Evolutionary conservation across 2,113 vertebrate species (phyloP), one percentile per base, ranked within the genome.

Genomic region (Eubucco bourcierii): DNA sequence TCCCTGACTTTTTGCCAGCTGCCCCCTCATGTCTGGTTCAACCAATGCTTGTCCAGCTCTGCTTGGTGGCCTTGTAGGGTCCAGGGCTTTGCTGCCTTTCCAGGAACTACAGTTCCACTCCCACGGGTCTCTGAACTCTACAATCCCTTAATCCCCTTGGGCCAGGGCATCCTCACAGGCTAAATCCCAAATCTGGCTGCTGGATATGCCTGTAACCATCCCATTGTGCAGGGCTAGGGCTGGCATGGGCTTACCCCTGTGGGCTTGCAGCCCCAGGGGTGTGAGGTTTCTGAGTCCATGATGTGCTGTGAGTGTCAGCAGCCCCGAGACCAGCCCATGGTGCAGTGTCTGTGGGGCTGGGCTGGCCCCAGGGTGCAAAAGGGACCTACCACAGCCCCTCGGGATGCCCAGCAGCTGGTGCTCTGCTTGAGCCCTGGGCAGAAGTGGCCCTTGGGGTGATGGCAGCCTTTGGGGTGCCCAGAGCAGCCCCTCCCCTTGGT

Each of bases 1-100:
- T 67, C 56, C 77, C 50, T 88, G 91, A 37, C 74, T 75, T 92
- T 93, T 72, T 87, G 93, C 91, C 91, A 90, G 87, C 90, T 50
- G 71, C 78, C 78, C 94, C 44, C 67, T 87, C 84, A 90, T 76
- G 92, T 65, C 61, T 1, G 0, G 65, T 61, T 93, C 93, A 86
- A 90, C 96, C 96, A 95, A 96, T 95, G 92, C 65, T 91, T 17
- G 1, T 12, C 68, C 34, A 1, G 84, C 66, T 89, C 81, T 10
- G 5, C 77, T 25, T 5, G 9, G 88, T 96, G 96, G 88, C 96
- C 95, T 95, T 96, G 93, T 95, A 96, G 93, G 96, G 96, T 90
- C 88, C 88, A 25, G 90, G 79, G 84, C 90, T 95, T 63, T 76
- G 87, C 73, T 91, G 93, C 82, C 85, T 90, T 94, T 95, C 96